Percentiles rank a stretch among this genome's conserved stretches.
These are phyloP conservation scores for Pangasianodon hypophthalmus DNA, from an alignment of 2,113 vertebrate species.

Conservation along the genomic window DNA sequence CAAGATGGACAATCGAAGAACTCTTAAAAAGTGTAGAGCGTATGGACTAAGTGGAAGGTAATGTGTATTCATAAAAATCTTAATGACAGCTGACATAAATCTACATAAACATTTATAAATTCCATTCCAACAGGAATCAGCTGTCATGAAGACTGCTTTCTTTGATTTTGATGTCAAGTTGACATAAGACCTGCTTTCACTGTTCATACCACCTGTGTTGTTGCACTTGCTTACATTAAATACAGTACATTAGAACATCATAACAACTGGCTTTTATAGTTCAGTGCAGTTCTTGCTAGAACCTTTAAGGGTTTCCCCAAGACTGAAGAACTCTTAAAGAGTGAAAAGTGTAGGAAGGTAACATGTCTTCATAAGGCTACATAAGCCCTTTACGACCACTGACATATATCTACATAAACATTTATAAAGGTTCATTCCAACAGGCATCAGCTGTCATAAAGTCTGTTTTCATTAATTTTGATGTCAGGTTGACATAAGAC, in stretches of 20 bases:
- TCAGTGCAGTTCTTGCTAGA: background rate
- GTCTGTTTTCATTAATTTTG: background rate
- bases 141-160: background rate
- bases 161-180: background rate
- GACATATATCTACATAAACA: background rate
- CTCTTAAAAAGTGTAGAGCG: background rate
- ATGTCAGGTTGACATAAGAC: background rate
- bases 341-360: background rate
- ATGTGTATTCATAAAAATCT: background rate
- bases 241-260: background rate
- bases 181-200: background rate
- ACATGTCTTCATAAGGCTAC: background rate
- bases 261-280: background rate
- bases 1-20: too few species aligned
- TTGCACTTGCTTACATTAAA: background rate
- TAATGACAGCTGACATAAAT: background rate
- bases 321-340: background rate
- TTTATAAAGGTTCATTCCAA: background rate
- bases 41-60: background rate
- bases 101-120: background rate
- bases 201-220: too few species aligned
- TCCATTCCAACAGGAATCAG: background rate
- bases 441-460: background rate
- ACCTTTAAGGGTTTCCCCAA: background rate
- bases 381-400: background rate